Evolutionary conservation across 1,140 invertebrate species (phyloP), one percentile per base, ranked within the genome.

Genomic region (Drosophila lini): DNA sequence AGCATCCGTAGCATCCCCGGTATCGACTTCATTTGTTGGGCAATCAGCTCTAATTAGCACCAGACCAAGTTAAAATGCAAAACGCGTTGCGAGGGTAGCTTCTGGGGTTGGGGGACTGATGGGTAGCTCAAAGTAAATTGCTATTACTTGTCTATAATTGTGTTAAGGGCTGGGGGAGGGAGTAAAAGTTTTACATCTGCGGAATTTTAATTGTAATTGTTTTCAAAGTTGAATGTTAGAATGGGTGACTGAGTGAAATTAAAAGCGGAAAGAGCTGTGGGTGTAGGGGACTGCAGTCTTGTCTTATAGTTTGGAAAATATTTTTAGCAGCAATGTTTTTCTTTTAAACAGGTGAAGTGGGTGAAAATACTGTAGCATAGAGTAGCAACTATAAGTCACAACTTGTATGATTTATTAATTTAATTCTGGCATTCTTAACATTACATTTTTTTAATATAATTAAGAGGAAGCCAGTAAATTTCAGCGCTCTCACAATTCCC

Each of bases 111-210:
- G 41, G 32, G 10, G 19, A 38, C 19, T 34, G 62, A 44, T 65
- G 63, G 42, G 63, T 65, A 34, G 41, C 34, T 53, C 65, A 74
- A 74, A 86, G 81, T 88, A 88, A 86, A 80, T 86, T 88, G 83
- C 80, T 62, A 77, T 88, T 88, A 88, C 74, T 88, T 80, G 83
- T 80, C 83, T 65, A 80, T 80, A 80, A 86, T 83, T 88, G 80
- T 52, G 6, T 45, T 47, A 40, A 19, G 19, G 31, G 28, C n/a
- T 48, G 31, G 16, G 32, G 11, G 11, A 15, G 40, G 58, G 22
- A 22, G 16, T 4, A 28, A 68, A 68, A 56, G 42, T 74, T 74
- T 48, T 60, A 60, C 74, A 73, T 59, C 61, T 80, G 60, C 40
- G 73, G 62, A 77, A 86, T 81, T 85, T 86, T 58, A 85, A 82